phyloP scores from a whole-genome alignment of 2,113 vertebrate genomes.

The Pitta sordida region DNA sequence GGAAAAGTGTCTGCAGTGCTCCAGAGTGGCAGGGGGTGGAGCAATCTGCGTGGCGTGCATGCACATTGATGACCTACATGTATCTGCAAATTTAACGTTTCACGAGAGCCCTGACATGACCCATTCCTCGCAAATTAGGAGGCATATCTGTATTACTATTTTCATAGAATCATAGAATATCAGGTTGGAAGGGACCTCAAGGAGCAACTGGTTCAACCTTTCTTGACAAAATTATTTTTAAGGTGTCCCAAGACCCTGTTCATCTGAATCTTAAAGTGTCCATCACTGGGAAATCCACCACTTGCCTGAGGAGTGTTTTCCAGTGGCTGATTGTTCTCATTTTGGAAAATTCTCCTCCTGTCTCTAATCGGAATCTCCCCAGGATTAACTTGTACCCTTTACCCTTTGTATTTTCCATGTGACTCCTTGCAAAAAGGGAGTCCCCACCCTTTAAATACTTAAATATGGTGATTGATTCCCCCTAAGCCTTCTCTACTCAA shows the following conservation, averaged over 20 bases:
- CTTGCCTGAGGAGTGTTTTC: neutral
- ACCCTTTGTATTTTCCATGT: neutral
- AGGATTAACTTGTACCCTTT: neutral
- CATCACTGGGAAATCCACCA: neutral
- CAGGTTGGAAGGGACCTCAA: neutral
- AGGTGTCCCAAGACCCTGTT: neutral
- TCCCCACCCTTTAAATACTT: neutral
- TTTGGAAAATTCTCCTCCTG: neutral
- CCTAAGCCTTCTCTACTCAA: neutral
- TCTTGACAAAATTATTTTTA: neutral
- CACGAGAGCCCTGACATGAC: too few relatives aligned
- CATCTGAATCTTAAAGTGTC: neutral
- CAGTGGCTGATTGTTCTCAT: neutral
- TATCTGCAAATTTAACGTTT: too few relatives aligned
- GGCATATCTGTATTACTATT: too few relatives aligned
- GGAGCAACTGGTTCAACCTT: neutral
- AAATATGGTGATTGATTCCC: neutral
- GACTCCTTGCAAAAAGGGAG: neutral
- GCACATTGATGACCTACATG: too few relatives aligned
- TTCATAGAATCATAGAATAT: neutral
- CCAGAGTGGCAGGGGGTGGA: too few relatives aligned
- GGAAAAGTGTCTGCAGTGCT: too few relatives aligned
- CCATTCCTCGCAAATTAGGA: too few relatives aligned
- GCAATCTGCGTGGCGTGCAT: too few relatives aligned
- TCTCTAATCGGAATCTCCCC: neutral